Conservation (phyloP, 92 coral and sea anemone species). For the Paragorgia papillata region DNA sequence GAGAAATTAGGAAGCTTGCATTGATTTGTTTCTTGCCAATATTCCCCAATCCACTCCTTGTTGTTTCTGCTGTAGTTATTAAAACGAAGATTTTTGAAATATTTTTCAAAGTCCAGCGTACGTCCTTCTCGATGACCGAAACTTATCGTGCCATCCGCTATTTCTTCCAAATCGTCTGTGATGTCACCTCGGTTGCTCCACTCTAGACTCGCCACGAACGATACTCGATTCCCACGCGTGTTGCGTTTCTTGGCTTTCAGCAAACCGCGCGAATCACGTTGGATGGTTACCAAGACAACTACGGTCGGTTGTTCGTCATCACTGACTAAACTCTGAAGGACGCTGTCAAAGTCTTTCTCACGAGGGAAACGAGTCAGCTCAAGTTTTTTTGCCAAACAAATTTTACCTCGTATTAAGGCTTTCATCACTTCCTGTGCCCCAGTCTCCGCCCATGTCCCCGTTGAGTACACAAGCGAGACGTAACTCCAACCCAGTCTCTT, state of each 20-base stretch:
- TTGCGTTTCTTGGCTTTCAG: constrained; percentile 70
- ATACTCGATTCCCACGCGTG: constrained; percentile 52
- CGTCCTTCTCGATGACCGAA: constrained; percentile 83
- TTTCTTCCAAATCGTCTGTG: constrained; percentile 76
- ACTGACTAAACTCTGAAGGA: constrained; percentile 48
- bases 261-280: constrained; percentile 83
- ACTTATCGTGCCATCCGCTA: constrained; percentile 84
- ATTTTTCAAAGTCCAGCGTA: constrained; percentile 64
- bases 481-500: constrained; percentile 49
- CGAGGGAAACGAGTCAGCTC: constrained; percentile 74
- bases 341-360: constrained; percentile 53
- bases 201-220: constrained; percentile 90
- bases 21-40: constrained; percentile 68
- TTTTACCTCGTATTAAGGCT: constrained; percentile 34
- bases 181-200: constrained; percentile 92
- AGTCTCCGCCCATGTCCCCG: constrained; percentile 59
- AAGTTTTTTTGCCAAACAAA: constrained; percentile 76
- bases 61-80: constrained; percentile 50
- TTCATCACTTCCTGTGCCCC: constrained; percentile 55
- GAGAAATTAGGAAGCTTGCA: constrained; percentile 57
- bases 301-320: constrained; percentile 59
- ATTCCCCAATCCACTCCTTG: constrained; percentile 89
- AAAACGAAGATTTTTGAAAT: constrained; percentile 54
- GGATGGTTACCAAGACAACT: constrained; percentile 86
- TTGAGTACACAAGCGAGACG: constrained; percentile 54